Conservation (phyloP, 1,140 invertebrate genomes). For the Drosophila tropicalis region DNA sequence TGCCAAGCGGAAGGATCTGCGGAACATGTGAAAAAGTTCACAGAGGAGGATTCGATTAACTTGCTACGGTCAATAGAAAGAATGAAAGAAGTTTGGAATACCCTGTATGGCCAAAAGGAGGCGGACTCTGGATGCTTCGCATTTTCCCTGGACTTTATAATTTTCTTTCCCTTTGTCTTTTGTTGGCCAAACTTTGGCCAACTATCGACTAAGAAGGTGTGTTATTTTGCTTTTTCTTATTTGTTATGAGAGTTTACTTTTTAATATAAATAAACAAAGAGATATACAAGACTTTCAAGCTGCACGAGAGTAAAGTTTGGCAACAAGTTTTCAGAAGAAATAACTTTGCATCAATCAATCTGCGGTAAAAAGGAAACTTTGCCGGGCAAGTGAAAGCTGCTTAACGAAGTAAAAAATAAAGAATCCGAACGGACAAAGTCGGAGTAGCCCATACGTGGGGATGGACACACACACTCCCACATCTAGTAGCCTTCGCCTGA, state of each 20-base stretch:
- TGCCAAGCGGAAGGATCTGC: no score
- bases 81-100: background rate
- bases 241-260: constrained; percentile 9
- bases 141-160: background rate
- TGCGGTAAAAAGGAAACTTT: constrained; percentile 4
- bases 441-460: background rate
- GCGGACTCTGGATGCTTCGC: background rate
- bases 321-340: constrained; percentile 9
- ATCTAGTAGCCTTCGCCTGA: constrained; percentile 15
- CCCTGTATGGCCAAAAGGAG: background rate
- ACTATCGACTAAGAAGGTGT: constrained; percentile 21
- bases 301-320: background rate
- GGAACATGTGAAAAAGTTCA: no score
- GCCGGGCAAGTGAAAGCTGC: background rate
- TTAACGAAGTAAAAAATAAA: constrained; percentile 1
- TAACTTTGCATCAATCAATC: constrained; percentile 18
- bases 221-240: background rate
- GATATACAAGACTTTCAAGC: constrained; percentile 12
- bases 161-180: constrained; percentile 2
- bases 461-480: no score
- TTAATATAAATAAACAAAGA: constrained; percentile 55
- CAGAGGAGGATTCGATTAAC: no score
- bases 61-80: no score
- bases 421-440: background rate
- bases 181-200: background rate